A percentile compares a stretch with the other conserved stretches of the same genome.
Evolutionary conservation across 2,797 vertebrate species (phyloP).

Genomic region (Rhinichthys osculus): DNA sequence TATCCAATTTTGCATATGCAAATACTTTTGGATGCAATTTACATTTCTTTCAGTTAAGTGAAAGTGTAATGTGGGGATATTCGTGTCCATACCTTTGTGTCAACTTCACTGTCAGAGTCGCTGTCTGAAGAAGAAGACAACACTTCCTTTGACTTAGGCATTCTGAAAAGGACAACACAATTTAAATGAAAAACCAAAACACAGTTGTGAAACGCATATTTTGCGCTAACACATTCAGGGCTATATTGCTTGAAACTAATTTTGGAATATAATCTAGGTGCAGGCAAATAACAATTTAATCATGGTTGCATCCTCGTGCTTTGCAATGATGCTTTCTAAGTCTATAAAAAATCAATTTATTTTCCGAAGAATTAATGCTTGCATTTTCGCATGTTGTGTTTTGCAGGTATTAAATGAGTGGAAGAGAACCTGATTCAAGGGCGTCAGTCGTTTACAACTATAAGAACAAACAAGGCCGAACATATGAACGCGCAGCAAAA

Average conservation of each 20-base stretch:
- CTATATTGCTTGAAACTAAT: not conserved
- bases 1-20: not conserved
- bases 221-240: not conserved
- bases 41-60: not conserved
- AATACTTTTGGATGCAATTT: not conserved
- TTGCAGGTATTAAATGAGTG: not conserved
- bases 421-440: not conserved
- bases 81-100: slow-evolving; percentile 86
- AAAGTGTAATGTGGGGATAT: not conserved
- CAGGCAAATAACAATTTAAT: not conserved
- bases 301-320: not conserved
- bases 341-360: too few species aligned
- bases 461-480: slow-evolving; percentile 24
- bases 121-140: slow-evolving; percentile 94
- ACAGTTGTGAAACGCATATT: not conserved
- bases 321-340: not conserved
- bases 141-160: slow-evolving; percentile 98
- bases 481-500: not conserved
- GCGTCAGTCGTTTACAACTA: not conserved
- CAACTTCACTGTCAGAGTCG: slow-evolving; percentile 94
- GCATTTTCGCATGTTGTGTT: not conserved
- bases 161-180: slow-evolving; percentile 74
- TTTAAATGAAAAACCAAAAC: not conserved
- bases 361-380: not conserved
- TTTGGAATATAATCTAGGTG: not conserved